Evolutionary conservation across 1,140 invertebrate genomes (phyloP).

Genomic region (Philotrypesis tridentata): DNA sequence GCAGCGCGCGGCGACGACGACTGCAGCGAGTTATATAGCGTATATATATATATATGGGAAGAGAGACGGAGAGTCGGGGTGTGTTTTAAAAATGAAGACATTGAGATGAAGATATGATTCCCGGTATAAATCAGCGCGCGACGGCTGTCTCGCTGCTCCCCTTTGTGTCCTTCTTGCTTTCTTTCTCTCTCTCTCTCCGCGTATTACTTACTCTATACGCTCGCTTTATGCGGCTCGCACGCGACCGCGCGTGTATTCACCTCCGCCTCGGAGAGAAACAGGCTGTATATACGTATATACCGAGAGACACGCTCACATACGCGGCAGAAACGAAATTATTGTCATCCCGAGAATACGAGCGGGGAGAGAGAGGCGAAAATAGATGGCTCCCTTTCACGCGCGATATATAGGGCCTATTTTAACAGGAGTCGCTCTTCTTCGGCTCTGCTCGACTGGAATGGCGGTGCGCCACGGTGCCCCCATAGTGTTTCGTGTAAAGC

Average conservation of each 20-base stretch:
- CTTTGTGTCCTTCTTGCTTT: not conserved
- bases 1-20: too few relatives aligned
- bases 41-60: not conserved
- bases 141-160: not conserved
- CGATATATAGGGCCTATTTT: not conserved
- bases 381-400: not conserved
- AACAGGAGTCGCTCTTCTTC: not conserved
- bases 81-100: slow-evolving; percentile 41
- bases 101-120: slow-evolving; percentile 40
- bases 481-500: too few relatives aligned
- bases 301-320: too few relatives aligned
- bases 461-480: too few relatives aligned
- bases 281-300: too few relatives aligned
- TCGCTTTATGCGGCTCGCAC: not conserved
- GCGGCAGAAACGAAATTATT: not conserved
- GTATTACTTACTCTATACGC: not conserved
- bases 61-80: not conserved
- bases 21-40: too few relatives aligned
- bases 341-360: not conserved
- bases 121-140: slow-evolving; percentile 27
- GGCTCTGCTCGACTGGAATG: not conserved
- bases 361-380: not conserved
- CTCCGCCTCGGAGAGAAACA: not conserved
- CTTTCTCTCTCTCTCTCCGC: slow-evolving; percentile 12
- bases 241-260: not conserved